Conservation (phyloP, 2,797 vertebrate genomes). For the Scyliorhinus canicula region DNA sequence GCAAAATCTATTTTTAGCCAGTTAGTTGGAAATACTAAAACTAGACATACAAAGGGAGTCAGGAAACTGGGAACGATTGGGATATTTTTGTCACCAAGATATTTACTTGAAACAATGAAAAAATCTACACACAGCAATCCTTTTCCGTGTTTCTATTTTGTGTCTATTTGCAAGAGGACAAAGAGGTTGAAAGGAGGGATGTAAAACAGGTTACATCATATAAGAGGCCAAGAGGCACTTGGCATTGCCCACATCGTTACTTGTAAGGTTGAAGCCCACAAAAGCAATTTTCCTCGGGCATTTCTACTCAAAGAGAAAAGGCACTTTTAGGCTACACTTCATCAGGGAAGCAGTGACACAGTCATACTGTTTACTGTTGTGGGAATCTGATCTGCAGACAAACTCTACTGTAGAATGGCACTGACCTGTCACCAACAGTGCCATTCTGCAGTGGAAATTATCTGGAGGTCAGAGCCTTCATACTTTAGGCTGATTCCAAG, state of each 20-base stretch:
- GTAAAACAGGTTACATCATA: not conserved
- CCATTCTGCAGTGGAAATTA: not conserved
- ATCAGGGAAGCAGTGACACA: not conserved
- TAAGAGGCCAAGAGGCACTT: not conserved
- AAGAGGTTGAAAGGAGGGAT: not conserved
- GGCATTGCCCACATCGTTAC: not conserved
- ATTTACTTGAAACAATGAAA: not conserved
- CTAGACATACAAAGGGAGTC: not conserved
- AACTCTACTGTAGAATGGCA: not conserved
- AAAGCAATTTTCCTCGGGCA: not conserved
- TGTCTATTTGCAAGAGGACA: not conserved
- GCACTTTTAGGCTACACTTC: not conserved
- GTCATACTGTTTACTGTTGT: not conserved
- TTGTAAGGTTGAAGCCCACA: not conserved
- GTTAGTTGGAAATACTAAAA: not conserved
- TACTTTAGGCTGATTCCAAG: not conserved
- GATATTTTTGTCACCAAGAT: not conserved
- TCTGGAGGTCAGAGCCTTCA: not conserved
- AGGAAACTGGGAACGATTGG: not conserved
- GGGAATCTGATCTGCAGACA: not conserved
- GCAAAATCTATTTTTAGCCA: not conserved
- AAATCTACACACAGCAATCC: not conserved
- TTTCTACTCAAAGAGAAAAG: not conserved
- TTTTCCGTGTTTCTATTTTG: not conserved
- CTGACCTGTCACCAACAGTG: not conserved